Evolutionary conservation across 2,113 vertebrate species (phyloP), one percentile per base, ranked within the genome.

Genomic region (Phalacrocorax aristotelis): DNA sequence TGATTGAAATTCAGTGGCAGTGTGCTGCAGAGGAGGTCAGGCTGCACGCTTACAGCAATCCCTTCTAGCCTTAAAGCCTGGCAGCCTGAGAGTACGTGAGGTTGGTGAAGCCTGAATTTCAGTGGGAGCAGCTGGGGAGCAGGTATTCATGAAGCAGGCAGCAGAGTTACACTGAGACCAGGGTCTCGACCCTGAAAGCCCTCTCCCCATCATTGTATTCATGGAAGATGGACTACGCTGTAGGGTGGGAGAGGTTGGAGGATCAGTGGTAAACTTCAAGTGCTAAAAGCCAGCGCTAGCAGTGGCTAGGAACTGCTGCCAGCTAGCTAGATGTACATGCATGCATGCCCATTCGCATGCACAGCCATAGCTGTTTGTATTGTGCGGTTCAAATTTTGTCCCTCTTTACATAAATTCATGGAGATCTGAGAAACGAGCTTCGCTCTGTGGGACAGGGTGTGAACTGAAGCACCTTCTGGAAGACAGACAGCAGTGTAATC

Each of bases 401-500:
- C 68, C 40, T 88, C 62, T 75, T 83, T 83, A 65, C 75, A 51
- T 57, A 65, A 87, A 91, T 88, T 81, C 71, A 18, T 65, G 79
- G 90, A 51, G 72, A 72, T 93, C 75, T 86, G 71, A 97, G 93
- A 88, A 90, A 76, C 1, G 13, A 92, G 60, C 58, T 85, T 90
- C 13, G 5, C 68, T 94, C 87, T 94, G 58, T 95, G 96, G 96
- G 92, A 96, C 94, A 92, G 90, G 95, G 93, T 90, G 95, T 96
- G 96, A 97, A 95, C 92, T 71, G 57, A 95, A 92, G 96, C 93
- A 97, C 97, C 98, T 98, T 98, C 96, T 98, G 98, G 98, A 98
- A 98, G 98, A 98, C 97, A 97, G 98, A 98, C 97, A 97, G 98
- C 98, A 98, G 95, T 96, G 96, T 98, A 97, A 98, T 98, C 98